Base-by-base conservation (phyloP, 2,888 invertebrate genomes). In the Rhopalosiphum nymphaeae region DNA sequence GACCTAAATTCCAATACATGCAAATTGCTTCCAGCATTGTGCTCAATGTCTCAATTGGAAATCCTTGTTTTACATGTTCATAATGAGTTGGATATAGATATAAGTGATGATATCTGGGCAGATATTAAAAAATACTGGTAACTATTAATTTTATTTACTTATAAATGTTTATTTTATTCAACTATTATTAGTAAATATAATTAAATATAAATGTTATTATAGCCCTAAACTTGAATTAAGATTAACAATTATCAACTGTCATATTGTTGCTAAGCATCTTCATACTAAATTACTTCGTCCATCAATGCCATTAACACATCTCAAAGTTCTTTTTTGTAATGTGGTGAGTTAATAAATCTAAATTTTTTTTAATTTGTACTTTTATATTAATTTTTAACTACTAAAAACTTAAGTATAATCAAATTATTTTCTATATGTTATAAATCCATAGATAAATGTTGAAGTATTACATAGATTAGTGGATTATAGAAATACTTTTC, bases 261-360 rank as follows among this genome's bases (percentile, higher is more conserved):
- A 97, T 95, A 97, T 97, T 95, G 97, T 97, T 91, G 97, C 97
- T 42, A 96, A 96, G 95, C 96, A 96, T 94, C 96, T 98, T 95
- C 96, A 97, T 94, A 96, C 96, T 89, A 96, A 97, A 95, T 97
- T 98, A 95, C 96, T 98, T 91, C 97, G 97, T 95, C 97, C 97
- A 88, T 96, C 97, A 94, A 97, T 98, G 97, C 98, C 98, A 42
- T 96, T 98, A 46, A 97, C 97, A 46, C 97, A 97, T 96, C 96
- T 98, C 91, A 97, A 97, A 95, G 97, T 97, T 94, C 96, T 98
- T 95, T 98, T 98, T 96, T 98, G 98, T 96, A 97, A 97, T 96
- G 96, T 96, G 95, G 97, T 97, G 96, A 96, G 96, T 96, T 78
- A 21, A 42, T 94, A 61, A 46, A 42, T 29, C 25, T 26, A 88